Conservation (phyloP, 2,888 invertebrate species). For the Andrena dorsata region DNA sequence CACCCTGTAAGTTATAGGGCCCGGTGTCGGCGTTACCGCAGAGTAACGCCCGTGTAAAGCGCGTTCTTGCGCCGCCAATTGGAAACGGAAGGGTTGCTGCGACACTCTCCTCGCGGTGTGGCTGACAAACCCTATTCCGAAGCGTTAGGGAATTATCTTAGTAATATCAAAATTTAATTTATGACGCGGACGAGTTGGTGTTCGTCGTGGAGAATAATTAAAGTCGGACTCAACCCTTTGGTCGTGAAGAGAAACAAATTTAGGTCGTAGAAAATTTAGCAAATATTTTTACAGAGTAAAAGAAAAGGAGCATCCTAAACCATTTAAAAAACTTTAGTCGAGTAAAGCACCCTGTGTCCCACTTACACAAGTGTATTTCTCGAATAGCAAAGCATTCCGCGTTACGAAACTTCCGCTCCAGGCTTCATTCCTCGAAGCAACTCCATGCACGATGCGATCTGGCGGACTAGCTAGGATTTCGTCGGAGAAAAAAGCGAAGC, state of each 20-base stretch:
- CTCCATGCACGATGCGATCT: constrained; percentile 15
- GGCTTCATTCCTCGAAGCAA: constrained; percentile 8
- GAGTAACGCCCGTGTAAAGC: constrained; percentile 48
- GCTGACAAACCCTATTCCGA: not conserved
- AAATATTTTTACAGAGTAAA: not conserved
- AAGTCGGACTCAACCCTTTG: not conserved
- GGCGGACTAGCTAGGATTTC: constrained; percentile 32
- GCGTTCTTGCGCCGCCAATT: constrained; percentile 50
- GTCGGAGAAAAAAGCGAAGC: constrained; percentile 5
- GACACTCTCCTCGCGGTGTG: not conserved
- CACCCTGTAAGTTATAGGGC: constrained; percentile 62
- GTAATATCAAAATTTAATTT: too few relatives aligned
- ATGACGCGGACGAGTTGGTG: too few relatives aligned
- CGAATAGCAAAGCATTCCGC: not conserved
- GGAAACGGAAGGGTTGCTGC: constrained; percentile 35
- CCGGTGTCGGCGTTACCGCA: constrained; percentile 59
- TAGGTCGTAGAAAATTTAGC: not conserved
- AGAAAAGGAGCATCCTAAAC: not conserved
- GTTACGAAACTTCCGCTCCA: constrained; percentile 15
- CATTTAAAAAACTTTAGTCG: not conserved
- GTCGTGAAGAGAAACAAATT: not conserved
- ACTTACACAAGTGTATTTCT: not conserved
- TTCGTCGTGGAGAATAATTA: not conserved
- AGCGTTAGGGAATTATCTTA: not conserved
- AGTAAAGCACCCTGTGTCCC: not conserved